phyloP scores from a whole-genome alignment of 2,888 invertebrate genomes.

The Pinctada fucata region DNA sequence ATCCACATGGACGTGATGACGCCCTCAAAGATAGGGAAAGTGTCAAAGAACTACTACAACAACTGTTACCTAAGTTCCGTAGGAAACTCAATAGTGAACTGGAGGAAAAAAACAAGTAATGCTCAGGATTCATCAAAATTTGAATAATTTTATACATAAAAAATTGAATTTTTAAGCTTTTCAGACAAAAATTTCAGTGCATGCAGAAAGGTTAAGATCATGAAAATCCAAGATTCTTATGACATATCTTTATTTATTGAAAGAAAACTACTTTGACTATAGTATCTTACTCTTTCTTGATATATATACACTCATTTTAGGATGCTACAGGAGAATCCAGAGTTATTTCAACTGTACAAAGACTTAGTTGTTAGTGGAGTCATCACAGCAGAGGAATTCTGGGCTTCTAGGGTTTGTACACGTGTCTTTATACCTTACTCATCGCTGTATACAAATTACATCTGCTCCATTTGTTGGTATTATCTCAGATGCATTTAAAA shows the following conservation, averaged over 20 bases:
- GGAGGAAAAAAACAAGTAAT: slow-evolving; percentile 88
- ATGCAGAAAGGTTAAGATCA: background rate
- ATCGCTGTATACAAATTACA: no score
- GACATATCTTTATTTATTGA: no score
- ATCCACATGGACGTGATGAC: slow-evolving; percentile 87
- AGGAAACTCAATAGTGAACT: slow-evolving; percentile 92
- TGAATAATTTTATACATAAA: background rate
- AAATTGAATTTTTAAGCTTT: background rate
- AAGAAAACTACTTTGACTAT: no score
- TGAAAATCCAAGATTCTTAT: background rate
- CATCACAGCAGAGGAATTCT: slow-evolving; percentile 97
- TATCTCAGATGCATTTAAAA: no score
- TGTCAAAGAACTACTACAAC: slow-evolving; percentile 93
- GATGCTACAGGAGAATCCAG: slow-evolving; percentile 92
- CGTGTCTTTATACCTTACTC: background rate
- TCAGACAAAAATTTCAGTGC: background rate
- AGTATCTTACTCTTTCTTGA: no score
- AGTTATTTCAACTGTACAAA: slow-evolving; percentile 94
- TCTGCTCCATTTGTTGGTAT: no score
- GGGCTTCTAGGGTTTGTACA: slow-evolving; percentile 81
- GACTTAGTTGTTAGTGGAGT: slow-evolving; percentile 98
- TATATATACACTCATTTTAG: slow-evolving; percentile 77
- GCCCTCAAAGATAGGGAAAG: slow-evolving; percentile 94
- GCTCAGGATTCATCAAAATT: background rate
- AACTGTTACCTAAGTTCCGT: slow-evolving; percentile 94